Evolutionary conservation across 1,140 invertebrate genomes (phyloP), one percentile per base, ranked within the genome.

Genomic region (Rhagoletis zephyria): DNA sequence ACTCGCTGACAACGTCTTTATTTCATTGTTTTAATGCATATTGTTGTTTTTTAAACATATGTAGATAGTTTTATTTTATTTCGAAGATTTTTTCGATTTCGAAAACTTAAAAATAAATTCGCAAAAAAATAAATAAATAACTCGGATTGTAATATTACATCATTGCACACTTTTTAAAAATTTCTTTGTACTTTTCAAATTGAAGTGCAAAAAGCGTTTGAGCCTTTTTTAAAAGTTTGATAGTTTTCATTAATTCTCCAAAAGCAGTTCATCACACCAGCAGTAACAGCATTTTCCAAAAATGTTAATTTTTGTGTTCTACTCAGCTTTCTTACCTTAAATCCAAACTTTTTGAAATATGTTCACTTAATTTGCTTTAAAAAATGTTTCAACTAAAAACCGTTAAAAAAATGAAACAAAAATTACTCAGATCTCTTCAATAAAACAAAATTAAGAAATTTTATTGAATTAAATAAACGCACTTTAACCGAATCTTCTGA

Each of bases 401-500:
- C 42, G 60, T 74, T 16, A 3, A 40, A 85, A 59, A 64, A 85
- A 56, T 30, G n/a, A 81, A 56, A 19, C 9, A 81, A 2, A 81
- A 81, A 59, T 56, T 56, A 19, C 51, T 16, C 1, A 56, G 56
- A 59, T 6, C 12, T 63, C 12, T 81, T 19, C 10, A 30, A 4
- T 5, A 81, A 81, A 56, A 7, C 1, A 4, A 56, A 81, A 81
- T 51, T 10, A 6, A 74, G 45, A 48, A 74, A 7, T 6, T 45
- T 56, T 56, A 19, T 6, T 56, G 74, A 81, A 56, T 30, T 30
- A 30, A 45, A 74, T 16, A 10, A 74, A 81, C 74, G 48, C 74
- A 81, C 74, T 19, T 81, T 81, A 81, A 81, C 74, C 74, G 74
- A 86, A 85, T 70, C 87, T 70, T 86, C 67, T 85, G 87, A 88